Percentiles rank a stretch among this genome's conserved stretches.
phyloP scores from a whole-genome alignment of 2,888 invertebrate species.

The Creontiades dilutus region DNA sequence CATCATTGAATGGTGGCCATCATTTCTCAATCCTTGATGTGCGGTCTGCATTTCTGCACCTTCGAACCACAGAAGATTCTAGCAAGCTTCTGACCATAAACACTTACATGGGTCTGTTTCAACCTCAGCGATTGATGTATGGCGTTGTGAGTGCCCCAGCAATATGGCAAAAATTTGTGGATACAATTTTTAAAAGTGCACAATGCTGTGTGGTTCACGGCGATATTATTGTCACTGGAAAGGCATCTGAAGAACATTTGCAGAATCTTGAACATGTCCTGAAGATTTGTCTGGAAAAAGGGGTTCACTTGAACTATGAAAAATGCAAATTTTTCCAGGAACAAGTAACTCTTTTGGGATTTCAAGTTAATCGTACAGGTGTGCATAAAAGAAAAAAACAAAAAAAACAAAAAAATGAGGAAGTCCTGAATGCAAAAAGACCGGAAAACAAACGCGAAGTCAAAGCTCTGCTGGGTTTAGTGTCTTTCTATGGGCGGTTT shows the following conservation, averaged over 20 bases:
- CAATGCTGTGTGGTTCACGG: constrained; percentile 33
- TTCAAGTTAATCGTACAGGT: no score
- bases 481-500: not conserved
- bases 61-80: not conserved
- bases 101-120: constrained; percentile 10
- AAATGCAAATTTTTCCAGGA: constrained; percentile 51
- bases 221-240: constrained; percentile 40
- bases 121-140: constrained; percentile 32
- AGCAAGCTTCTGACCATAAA: constrained; percentile 25
- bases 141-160: constrained; percentile 6
- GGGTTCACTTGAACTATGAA: constrained; percentile 50
- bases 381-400: no score
- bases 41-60: constrained; percentile 5
- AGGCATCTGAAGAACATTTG: constrained; percentile 45
- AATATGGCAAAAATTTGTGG: constrained; percentile 35
- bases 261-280: constrained; percentile 21
- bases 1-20: not conserved
- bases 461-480: no score
- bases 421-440: no score
- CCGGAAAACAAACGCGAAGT: no score
- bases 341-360: no score
- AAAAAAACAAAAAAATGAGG: not conserved
- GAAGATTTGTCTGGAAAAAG: not conserved
- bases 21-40: not conserved
- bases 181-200: not conserved